Conservation (phyloP, 2,888 invertebrate genomes). For the Carcina quercana region DNA sequence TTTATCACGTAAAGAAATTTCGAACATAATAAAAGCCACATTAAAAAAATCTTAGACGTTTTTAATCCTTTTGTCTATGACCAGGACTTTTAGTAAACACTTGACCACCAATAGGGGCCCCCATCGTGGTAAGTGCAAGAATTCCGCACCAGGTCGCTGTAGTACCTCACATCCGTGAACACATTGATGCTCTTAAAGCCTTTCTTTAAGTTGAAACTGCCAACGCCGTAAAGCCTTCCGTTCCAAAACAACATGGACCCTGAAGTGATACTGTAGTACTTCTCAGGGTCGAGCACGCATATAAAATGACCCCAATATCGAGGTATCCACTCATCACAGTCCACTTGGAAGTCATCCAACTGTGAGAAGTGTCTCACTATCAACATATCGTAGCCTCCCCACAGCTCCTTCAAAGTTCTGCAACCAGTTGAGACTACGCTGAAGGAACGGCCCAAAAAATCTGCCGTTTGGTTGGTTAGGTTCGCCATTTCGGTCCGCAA, state of each 20-base stretch:
- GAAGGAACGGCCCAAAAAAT: background rate
- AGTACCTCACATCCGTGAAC: slow-evolving; percentile 8
- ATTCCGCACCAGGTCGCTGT: background rate
- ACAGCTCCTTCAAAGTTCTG: background rate
- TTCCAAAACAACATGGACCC: slow-evolving; percentile 7
- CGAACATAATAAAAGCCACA: no score
- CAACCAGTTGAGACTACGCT: background rate
- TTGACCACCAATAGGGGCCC: background rate
- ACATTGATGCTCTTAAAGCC: slow-evolving; percentile 9
- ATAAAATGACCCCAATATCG: slow-evolving; percentile 12
- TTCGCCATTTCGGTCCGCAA: background rate
- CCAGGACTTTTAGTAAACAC: no score
- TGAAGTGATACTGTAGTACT: slow-evolving; percentile 5
- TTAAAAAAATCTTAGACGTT: no score
- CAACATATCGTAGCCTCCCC: background rate
- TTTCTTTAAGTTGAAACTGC: slow-evolving; percentile 10
- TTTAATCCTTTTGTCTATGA: no score
- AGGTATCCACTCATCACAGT: slow-evolving; percentile 14
- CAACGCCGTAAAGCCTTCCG: slow-evolving; percentile 7
- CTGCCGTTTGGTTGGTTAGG: no score
- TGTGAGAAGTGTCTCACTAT: background rate
- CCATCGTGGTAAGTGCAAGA: background rate
- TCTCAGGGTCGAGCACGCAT: slow-evolving; percentile 8
- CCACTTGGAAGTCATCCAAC: background rate
- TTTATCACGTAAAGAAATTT: no score